phyloP scores from a whole-genome alignment of 2,113 vertebrate species.

The Epinephelus lanceolatus region DNA sequence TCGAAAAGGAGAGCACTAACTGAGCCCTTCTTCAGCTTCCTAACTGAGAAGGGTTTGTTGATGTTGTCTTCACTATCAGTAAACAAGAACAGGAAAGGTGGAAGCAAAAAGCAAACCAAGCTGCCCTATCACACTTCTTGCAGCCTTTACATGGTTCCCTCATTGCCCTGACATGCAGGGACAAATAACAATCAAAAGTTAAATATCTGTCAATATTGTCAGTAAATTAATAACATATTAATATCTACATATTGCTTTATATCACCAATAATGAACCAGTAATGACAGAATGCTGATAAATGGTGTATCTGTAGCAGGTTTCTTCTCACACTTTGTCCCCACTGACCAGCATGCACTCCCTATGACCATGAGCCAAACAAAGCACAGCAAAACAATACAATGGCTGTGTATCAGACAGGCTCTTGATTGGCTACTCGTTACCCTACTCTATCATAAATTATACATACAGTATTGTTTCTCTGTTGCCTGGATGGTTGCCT shows the following conservation, averaged over 20 bases:
- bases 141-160: neutral
- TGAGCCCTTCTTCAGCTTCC: neutral
- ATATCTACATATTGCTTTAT: neutral
- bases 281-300: neutral
- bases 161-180: neutral
- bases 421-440: conserved; percentile 10
- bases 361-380: conserved; percentile 17
- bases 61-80: neutral
- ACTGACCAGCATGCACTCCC: neutral
- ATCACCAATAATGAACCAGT: neutral
- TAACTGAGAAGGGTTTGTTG: neutral
- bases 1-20: neutral
- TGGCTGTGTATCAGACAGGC: neutral
- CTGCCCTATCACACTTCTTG: neutral
- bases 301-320: neutral
- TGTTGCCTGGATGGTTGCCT: conserved; percentile 60
- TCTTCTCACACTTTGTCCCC: conserved; percentile 2
- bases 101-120: neutral
- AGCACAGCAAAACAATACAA: conserved; percentile 26
- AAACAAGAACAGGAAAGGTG: conserved; percentile 2
- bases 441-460: conserved; percentile 36
- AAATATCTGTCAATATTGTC: neutral
- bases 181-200: neutral
- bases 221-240: neutral
- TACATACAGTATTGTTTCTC: conserved; percentile 41